Evolutionary conservation across 1,140 invertebrate species (phyloP).

Genomic region (Eupristina koningsbergeri): DNA sequence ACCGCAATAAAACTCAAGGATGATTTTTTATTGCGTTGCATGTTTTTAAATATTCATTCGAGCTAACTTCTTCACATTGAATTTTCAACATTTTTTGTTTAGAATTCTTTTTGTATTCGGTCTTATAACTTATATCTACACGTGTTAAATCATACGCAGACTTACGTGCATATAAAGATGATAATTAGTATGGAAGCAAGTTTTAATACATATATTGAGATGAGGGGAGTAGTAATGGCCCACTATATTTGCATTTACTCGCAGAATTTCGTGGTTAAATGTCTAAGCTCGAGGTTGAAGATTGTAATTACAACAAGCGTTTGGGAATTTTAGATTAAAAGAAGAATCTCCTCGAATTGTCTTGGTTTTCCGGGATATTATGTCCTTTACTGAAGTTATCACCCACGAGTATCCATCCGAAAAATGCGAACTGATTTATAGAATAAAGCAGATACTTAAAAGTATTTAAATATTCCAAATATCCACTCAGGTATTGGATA

Average conservation of each 20-base stretch:
- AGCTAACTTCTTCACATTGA: no score
- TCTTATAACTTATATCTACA: background rate
- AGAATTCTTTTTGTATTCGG: background rate
- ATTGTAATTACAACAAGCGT: constrained; percentile 16
- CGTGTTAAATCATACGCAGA: background rate
- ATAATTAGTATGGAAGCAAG: no score
- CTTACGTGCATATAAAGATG: no score
- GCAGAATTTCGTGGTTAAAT: constrained; percentile 22
- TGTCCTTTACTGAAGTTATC: background rate
- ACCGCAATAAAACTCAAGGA: background rate
- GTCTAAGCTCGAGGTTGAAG: constrained; percentile 12
- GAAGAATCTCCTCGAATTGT: background rate
- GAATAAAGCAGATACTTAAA: background rate
- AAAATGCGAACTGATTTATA: background rate
- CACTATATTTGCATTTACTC: background rate
- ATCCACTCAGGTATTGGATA: background rate
- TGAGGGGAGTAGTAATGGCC: no score
- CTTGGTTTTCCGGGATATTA: background rate
- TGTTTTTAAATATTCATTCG: no score
- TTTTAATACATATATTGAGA: no score
- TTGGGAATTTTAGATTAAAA: constrained; percentile 26
- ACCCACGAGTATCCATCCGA: background rate
- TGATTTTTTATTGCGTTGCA: background rate
- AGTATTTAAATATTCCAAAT: background rate
- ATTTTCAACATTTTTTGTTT: no score